Evolutionary conservation across 2,888 invertebrate genomes (phyloP).

Genomic region (Nemotelus pantherinus): DNA sequence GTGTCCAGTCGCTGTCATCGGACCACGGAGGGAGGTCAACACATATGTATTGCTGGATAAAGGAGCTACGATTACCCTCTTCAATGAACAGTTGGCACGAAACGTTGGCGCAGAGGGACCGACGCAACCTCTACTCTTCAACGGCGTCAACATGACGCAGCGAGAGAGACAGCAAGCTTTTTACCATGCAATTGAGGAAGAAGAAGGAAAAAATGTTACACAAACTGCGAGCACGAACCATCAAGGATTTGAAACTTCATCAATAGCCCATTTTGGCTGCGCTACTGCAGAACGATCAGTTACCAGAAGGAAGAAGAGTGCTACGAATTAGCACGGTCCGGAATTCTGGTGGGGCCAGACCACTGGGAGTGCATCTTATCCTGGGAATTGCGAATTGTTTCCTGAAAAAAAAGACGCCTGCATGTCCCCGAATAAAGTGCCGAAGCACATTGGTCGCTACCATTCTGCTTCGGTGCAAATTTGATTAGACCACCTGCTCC

Average conservation of each 20-base stretch:
- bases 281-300: too few species aligned
- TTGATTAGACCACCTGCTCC: too few species aligned
- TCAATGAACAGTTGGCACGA: neutral
- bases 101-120: neutral
- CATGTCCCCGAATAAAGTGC: too few species aligned
- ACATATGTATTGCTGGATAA: neutral
- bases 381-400: neutral
- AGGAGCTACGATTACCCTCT: neutral
- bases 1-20: neutral
- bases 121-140: neutral
- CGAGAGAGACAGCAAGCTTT: neutral
- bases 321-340: neutral
- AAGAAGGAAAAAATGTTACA: neutral
- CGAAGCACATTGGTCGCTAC: too few species aligned
- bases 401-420: too few species aligned
- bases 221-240: slow-evolving; percentile 2
- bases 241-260: neutral
- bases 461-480: too few species aligned
- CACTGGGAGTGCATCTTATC: slow-evolving; percentile 2
- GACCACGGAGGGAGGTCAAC: neutral
- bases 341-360: slow-evolving; percentile 2
- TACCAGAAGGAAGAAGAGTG: slow-evolving; percentile 7
- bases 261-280: neutral
- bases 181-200: neutral
- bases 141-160: neutral